These are phyloP conservation scores for Chrysolina americana DNA, from an alignment of 2,888 invertebrate species.

Conservation along the genomic window DNA sequence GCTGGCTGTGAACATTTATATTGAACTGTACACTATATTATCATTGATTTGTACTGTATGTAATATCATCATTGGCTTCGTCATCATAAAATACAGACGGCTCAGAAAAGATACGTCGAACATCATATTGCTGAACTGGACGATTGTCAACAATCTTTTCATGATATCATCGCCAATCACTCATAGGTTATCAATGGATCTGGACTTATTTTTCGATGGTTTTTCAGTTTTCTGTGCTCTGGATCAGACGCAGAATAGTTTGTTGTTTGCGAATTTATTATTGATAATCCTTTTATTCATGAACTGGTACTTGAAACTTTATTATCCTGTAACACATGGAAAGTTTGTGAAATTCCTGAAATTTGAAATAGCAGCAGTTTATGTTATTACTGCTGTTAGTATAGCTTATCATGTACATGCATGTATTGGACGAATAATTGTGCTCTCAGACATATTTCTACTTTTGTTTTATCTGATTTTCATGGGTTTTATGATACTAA, in stretches of 20 bases:
- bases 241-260: constrained; percentile 35
- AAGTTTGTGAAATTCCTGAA: constrained; percentile 37
- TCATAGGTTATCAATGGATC: constrained; percentile 25
- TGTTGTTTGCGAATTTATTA: constrained; percentile 33
- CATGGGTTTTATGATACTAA: constrained; percentile 40
- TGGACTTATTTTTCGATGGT: background rate
- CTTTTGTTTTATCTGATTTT: constrained; percentile 33
- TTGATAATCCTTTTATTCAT: constrained; percentile 38
- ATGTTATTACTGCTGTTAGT: constrained; percentile 30
- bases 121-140: constrained; percentile 44
- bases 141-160: constrained; percentile 39
- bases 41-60: constrained; percentile 36
- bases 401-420: constrained; percentile 27
- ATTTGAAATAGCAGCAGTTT: constrained; percentile 27
- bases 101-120: constrained; percentile 44
- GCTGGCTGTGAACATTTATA: constrained; percentile 13
- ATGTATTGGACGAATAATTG: constrained; percentile 15
- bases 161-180: constrained; percentile 35
- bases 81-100: constrained; percentile 43
- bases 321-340: constrained; percentile 28
- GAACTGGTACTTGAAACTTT: constrained; percentile 44
- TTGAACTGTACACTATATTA: constrained; percentile 38
- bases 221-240: constrained; percentile 31
- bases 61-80: constrained; percentile 40
- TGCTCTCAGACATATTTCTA: constrained; percentile 26